phyloP scores from a whole-genome alignment of 2,888 invertebrate species.

The Anthophora plumipes region DNA sequence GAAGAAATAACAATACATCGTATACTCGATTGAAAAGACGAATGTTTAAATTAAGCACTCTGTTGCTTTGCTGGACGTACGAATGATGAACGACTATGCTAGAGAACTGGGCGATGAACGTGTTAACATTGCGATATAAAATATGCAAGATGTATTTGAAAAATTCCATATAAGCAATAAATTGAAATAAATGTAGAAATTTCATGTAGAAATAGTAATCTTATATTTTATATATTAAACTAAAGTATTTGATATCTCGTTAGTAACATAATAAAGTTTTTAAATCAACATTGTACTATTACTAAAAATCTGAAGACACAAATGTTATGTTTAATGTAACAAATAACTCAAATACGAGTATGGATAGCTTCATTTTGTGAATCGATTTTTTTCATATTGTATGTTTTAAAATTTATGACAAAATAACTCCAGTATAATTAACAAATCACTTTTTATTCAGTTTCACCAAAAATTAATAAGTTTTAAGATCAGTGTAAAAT shows the following conservation, averaged over 20 bases:
- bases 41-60: too few species aligned
- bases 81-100: too few species aligned
- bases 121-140: not conserved
- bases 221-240: constrained; percentile 28
- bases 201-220: constrained; percentile 21
- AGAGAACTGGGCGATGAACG: too few species aligned
- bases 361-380: not conserved
- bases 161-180: constrained; percentile 50
- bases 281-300: constrained; percentile 1
- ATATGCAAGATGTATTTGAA: constrained; percentile 21
- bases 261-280: not conserved
- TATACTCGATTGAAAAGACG: too few species aligned
- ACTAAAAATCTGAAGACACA: constrained; percentile 18
- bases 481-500: constrained; percentile 4
- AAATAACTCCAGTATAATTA: not conserved
- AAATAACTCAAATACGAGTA: constrained; percentile 12
- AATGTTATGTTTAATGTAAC: constrained; percentile 26
- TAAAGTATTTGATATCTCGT: constrained; percentile 9
- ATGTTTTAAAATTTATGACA: constrained; percentile 14
- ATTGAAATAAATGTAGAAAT: constrained; percentile 30
- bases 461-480: constrained; percentile 5
- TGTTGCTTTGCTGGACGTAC: too few species aligned
- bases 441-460: constrained; percentile 8
- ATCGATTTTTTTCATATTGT: constrained; percentile 16
- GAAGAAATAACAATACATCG: too few species aligned